Evolutionary conservation across 2,797 vertebrate genomes (phyloP).

Genomic region (Borostomias antarcticus): DNA sequence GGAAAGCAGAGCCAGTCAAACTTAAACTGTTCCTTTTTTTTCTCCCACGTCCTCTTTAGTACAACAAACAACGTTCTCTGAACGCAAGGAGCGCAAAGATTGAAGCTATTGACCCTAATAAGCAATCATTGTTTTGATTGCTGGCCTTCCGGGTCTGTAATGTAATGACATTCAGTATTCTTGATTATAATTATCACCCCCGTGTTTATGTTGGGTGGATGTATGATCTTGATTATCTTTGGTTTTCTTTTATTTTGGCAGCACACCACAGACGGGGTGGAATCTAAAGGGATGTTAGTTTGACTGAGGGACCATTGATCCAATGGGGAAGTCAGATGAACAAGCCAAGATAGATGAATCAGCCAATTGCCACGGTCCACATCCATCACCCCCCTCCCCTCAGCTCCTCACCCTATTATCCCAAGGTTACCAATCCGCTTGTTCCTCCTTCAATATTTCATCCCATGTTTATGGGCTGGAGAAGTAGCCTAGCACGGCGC

Average conservation of each 20-base stretch:
- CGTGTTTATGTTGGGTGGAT: slow-evolving; percentile 29
- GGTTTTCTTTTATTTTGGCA: slow-evolving; percentile 21
- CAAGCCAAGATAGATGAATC: slow-evolving; percentile 6
- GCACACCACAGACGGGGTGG: slow-evolving; percentile 22
- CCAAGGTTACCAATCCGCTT: slow-evolving; percentile 43
- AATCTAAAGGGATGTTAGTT: slow-evolving; percentile 31
- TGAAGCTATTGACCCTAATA: slow-evolving; percentile 57
- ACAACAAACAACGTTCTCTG: slow-evolving; percentile 29
- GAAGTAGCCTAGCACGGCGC: slow-evolving; percentile 2
- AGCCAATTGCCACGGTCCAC: slow-evolving; percentile 9
- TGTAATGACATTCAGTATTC: slow-evolving; percentile 41
- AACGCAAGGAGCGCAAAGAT: slow-evolving; percentile 26
- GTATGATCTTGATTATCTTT: slow-evolving; percentile 50
- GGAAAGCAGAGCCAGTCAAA: background rate
- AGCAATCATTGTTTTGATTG: slow-evolving; percentile 51
- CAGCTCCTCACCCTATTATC: background rate
- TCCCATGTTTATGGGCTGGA: slow-evolving; percentile 32
- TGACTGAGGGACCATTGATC: slow-evolving; percentile 39
- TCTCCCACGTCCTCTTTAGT: slow-evolving; percentile 7
- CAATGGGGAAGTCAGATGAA: slow-evolving; percentile 33
- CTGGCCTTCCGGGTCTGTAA: slow-evolving; percentile 31
- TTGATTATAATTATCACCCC: slow-evolving; percentile 55
- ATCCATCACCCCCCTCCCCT: slow-evolving; percentile 38
- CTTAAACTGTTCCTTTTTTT: background rate
- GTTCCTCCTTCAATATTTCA: slow-evolving; percentile 24